Base-by-base conservation (phyloP, 2,888 invertebrate species). In the Metellina segmentata region DNA sequence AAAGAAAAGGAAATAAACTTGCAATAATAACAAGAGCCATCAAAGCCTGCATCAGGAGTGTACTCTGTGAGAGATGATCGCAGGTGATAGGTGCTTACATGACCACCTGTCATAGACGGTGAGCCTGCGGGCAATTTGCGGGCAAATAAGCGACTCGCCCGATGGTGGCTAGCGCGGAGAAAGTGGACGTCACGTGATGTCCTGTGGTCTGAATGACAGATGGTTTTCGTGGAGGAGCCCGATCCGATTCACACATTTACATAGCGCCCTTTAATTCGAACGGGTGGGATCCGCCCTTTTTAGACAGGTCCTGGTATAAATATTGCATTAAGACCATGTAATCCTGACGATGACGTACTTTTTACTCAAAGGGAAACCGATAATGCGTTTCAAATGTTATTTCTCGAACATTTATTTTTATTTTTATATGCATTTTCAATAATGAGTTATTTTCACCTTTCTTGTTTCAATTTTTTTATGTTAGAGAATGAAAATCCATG, bases 141-240 rank as follows among this genome's bases (percentile, higher is more conserved):
- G 74, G 34, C 19, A 74, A 74, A 74, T 74, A n/a, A 69, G 74
- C 74, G 74, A 19, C 74, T 74, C 74, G 74, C 74, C 74, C 74
- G 6, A 74, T 74, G 34, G 74, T 19, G 74, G 34, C 34, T 70
- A 9, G 81, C 48, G 34, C 6, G 49, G 81, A 70, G 71, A 81
- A 70, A 70, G 78, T 85, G 85, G 78, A 85, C 85, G 69, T 51
- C 70, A 77, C 70, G 78, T 85, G 85, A 85, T 78, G 85, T 77
- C 77, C 77, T 85, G 69, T 20, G 77, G 85, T 69, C 61, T n/a
- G 20, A 87, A 70, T 79, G 87, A 75, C 87, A 87, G 87, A 87
- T 87, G 87, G 87, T 51, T 20, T 53, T 52, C 85, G 75, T 19
- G 52, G 78, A 13, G 49, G 52, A 11, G 51, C 7, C 20, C 74